Base-by-base conservation (phyloP, 2,113 vertebrate species). In the Gallinago jamesoni region DNA sequence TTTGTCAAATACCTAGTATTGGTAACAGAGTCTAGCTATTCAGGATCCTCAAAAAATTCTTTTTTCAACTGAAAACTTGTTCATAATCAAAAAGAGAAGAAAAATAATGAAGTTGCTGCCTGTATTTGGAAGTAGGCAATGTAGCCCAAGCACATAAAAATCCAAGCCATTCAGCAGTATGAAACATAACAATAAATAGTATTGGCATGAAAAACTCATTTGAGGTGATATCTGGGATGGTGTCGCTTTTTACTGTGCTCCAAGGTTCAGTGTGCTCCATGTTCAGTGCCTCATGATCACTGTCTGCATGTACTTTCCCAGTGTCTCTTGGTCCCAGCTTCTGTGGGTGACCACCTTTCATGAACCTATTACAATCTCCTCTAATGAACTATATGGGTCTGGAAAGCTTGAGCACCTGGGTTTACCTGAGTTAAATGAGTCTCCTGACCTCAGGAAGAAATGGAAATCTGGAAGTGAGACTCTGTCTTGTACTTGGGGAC, bases 311-410 rank as follows among this genome's bases (percentile, higher is more conserved):
- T 30, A 4, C 15, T 72, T 85, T 70, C 28, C 47, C 13, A 53
- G 5, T 28, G 3, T 47, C 2, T n/a, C n/a, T 52, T 4, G 5
- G 6, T 48, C 12, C 11, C 22, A 50, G 14, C 24, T 72, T 63
- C 31, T 63, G 56, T 28, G 12, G 22, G 6, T 63, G 28, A 64
- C 8, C 9, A 37, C 7, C 14, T 11, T 22, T 70, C 24, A 39
- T 0, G 1, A 91, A 31, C 6, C 5, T 67, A 9, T 27, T 39
- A 2, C 8, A 20, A 25, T 5, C 10, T 55, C 33, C 13, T 57
- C 19, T 73, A 13, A 39, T 37, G 57, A 73, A 6, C 23, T 39
- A 12, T n/a, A 14, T 1, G 9, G 14, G 5, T 45, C 27, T 82
- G 66, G 37, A 64, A 91, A 68, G 6, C n/a, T 64, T 72, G 43